Conservation (phyloP, 2,888 invertebrate genomes). For the Andrena minutula region DNA sequence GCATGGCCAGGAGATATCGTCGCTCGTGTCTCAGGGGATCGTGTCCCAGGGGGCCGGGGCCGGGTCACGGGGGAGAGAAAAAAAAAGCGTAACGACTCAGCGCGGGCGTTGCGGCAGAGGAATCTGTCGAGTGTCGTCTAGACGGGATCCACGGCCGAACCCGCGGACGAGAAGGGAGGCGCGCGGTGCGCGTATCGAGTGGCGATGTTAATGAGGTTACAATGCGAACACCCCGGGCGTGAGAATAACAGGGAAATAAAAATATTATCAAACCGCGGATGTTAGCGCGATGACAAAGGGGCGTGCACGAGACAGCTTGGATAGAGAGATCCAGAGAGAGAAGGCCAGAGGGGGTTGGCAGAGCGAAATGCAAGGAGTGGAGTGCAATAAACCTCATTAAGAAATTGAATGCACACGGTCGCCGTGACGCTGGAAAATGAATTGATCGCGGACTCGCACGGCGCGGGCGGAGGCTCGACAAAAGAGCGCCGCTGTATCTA, state of each 20-base stretch:
- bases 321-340: background rate
- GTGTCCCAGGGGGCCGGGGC: conserved; percentile 9
- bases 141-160: background rate
- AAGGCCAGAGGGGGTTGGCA: conserved; percentile 15
- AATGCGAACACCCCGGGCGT: conserved; percentile 57
- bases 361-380: conserved; percentile 47
- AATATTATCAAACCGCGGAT: conserved; percentile 59
- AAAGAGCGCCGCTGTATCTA: conserved; percentile 29
- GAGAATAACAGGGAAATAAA: conserved; percentile 56
- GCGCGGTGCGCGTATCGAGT: conserved; percentile 42
- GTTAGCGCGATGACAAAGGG: conserved; percentile 58
- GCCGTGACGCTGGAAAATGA: conserved; percentile 55
- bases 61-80: no score
- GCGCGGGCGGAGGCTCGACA: conserved; percentile 23
- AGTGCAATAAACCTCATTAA: conserved; percentile 70
- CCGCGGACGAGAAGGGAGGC: background rate
- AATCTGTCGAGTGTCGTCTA: conserved; percentile 39
- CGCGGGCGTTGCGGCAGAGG: no score
- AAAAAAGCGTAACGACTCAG: background rate
- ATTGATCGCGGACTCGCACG: conserved; percentile 57
- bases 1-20: conserved; percentile 23
- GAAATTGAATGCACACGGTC: conserved; percentile 64
- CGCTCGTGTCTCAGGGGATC: conserved; percentile 2
- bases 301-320: conserved; percentile 10
- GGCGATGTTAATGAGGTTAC: conserved; percentile 57